phyloP scores from a whole-genome alignment of 2,113 vertebrate species.

The Ifrita kowaldi region DNA sequence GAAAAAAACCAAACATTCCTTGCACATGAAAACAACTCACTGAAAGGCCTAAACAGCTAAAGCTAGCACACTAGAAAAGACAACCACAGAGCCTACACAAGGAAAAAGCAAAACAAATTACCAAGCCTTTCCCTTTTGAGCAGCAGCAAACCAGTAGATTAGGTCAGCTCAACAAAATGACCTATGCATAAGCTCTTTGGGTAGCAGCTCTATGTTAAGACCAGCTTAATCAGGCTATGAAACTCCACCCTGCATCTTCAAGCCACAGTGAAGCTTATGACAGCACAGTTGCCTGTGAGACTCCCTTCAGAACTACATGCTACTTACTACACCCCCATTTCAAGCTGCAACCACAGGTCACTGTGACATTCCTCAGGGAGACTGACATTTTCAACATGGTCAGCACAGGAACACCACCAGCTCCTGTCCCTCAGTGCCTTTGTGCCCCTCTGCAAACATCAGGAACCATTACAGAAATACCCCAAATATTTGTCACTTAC shows the following conservation, averaged over 20 bases:
- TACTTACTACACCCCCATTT: neutral
- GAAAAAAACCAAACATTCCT: neutral
- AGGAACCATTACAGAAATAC: neutral
- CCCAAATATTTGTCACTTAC: neutral
- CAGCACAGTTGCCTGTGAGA: neutral
- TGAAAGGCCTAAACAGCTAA: neutral
- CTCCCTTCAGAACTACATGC: neutral
- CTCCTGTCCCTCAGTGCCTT: neutral
- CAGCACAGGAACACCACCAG: neutral
- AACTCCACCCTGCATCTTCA: neutral
- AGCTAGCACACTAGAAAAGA: neutral
- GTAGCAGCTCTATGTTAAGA: neutral
- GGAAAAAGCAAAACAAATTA: neutral
- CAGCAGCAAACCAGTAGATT: neutral
- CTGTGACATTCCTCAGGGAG: neutral
- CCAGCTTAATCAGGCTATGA: neutral
- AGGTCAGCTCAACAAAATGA: neutral
- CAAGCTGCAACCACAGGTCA: neutral
- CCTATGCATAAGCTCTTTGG: neutral
- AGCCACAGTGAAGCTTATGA: neutral
- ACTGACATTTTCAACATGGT: neutral
- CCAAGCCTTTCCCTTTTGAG: neutral
- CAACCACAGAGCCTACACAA: neutral
- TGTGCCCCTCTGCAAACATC: neutral
- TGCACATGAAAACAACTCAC: neutral